Percentiles rank a stretch among this genome's conserved stretches.
Conservation (phyloP, 2,888 invertebrate species). For the Conops quadrifasciatus region DNA sequence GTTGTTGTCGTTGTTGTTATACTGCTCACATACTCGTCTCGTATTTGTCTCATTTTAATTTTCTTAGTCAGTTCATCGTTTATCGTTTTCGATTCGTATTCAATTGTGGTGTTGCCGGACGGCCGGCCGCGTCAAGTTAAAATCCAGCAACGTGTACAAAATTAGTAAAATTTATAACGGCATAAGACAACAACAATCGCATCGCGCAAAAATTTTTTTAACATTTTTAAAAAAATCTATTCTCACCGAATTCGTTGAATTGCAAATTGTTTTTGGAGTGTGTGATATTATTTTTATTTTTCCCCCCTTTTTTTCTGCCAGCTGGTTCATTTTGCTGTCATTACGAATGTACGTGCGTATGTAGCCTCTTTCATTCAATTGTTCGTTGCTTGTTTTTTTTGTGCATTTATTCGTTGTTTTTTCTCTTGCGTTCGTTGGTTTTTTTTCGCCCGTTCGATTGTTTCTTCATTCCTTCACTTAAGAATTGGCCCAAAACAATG, state of each 20-base stretch:
- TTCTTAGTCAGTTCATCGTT: not conserved
- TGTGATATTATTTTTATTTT: not conserved
- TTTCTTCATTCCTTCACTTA: slow-evolving; percentile 15
- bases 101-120: not conserved
- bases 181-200: not conserved
- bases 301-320: not conserved
- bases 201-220: not conserved
- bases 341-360: no score
- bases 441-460: not conserved
- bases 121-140: not conserved
- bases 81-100: not conserved
- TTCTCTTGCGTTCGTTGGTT: not conserved
- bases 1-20: not conserved
- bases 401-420: not conserved
- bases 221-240: not conserved
- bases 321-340: no score
- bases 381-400: not conserved
- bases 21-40: not conserved
- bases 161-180: slow-evolving; percentile 20
- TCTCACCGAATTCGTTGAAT: slow-evolving; percentile 9
- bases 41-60: slow-evolving; percentile 8
- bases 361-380: not conserved
- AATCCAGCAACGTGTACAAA: slow-evolving; percentile 19
- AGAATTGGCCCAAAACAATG: slow-evolving; percentile 6
- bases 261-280: slow-evolving; percentile 14